These are phyloP conservation scores for Phalera bucephala DNA, from an alignment of 2,888 invertebrate species.

Conservation along the genomic window DNA sequence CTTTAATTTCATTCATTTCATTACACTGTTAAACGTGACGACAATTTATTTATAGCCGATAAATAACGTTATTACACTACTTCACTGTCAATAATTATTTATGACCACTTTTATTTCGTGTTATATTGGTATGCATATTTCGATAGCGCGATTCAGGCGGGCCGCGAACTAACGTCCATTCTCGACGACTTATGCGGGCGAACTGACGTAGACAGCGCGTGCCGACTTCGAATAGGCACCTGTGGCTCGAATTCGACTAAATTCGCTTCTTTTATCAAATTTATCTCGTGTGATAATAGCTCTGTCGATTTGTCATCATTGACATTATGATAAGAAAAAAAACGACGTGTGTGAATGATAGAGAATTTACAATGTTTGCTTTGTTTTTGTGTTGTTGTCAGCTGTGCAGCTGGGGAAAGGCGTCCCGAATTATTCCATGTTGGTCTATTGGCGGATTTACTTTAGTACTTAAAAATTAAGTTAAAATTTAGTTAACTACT, in stretches of 20 bases:
- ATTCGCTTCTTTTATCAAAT: constrained; percentile 18
- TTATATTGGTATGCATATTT: constrained; percentile 26
- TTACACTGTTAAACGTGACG: too few relatives aligned
- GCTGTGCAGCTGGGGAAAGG: too few relatives aligned
- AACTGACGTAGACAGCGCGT: constrained; percentile 28
- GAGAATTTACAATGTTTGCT: too few relatives aligned
- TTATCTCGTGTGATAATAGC: constrained; percentile 16
- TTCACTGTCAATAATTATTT: constrained; percentile 32
- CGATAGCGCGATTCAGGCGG: constrained; percentile 7
- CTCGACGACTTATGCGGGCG: constrained; percentile 26
- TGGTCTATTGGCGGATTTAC: too few relatives aligned
- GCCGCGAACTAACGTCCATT: constrained; percentile 29
- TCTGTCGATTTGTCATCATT: constrained; percentile 9
- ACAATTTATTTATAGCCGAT: too few relatives aligned
- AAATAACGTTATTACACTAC: too few relatives aligned
- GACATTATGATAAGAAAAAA: constrained; percentile 3
- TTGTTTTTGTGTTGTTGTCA: too few relatives aligned
- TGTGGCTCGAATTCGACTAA: constrained; percentile 31
- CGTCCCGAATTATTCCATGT: too few relatives aligned
- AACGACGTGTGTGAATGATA: too few relatives aligned
- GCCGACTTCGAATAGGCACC: constrained; percentile 34
- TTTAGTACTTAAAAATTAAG: too few relatives aligned
- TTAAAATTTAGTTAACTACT: too few relatives aligned
- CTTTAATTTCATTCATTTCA: constrained; percentile 18
- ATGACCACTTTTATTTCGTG: constrained; percentile 16